Base-by-base conservation (phyloP, 2,797 vertebrate species). In the Syncerus caffer region DNA sequence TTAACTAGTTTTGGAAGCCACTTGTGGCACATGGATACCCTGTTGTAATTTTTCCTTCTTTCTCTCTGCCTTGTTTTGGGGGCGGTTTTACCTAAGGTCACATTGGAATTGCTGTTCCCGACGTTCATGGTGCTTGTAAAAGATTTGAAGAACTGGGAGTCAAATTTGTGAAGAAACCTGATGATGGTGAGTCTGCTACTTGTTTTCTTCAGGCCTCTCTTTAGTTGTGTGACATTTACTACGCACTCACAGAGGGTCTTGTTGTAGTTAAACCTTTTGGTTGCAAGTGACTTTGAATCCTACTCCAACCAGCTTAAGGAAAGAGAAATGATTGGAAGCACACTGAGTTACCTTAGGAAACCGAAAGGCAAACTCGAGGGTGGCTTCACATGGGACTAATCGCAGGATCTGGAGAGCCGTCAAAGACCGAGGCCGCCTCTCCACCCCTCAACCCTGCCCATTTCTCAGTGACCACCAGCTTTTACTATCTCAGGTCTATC, bases 141-240 rank as follows among this genome's bases (percentile, higher is more conserved):
- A 97, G 99, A 97, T 99, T 99, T 98, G 99, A 99, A 98, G 99
- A 99, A 25, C 98, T 99, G 88, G 99, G 99, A 97, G 99, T 99
- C 92, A 99, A 99, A 89, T 99, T 99, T 98, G 99, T 99, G 83
- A 99, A 99, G 99, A 99, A 99, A 98, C 99, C 99, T 7, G 99
- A 99, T 93, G 99, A 99, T 76, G 99, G 99, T 99, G 98, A 99
- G 98, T 97, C 60, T 95, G 51, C 1, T 60, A 0, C 53, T 74
- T 53, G 55, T 38, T 55, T n/a, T 71, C 84, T 42, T 38, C 9
- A 38, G 38, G 34, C 11, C 62, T 92, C 17, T 86, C n/a, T 71
- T 34, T 23, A 90, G 17, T 67, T 89, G 17, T 4, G 4, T 82
- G 78, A 13, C 60, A 16, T 62, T 34, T 42, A 25, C 55, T 51